A percentile compares a stretch with the other conserved stretches of the same genome.
Evolutionary conservation across 2,797 vertebrate species (phyloP).

Genomic region (Graptemys geographica): DNA sequence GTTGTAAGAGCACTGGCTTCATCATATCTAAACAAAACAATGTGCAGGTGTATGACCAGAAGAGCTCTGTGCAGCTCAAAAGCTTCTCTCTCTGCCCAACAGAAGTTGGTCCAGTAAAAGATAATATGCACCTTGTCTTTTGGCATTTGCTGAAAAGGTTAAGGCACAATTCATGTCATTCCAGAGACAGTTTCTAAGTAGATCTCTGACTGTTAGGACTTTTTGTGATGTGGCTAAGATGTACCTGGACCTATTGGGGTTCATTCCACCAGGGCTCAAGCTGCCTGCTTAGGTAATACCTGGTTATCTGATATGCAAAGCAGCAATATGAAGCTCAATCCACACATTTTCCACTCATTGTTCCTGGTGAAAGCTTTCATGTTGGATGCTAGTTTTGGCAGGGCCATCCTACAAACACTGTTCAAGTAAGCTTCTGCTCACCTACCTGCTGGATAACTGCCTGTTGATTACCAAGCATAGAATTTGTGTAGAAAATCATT

Average conservation of each 20-base stretch:
- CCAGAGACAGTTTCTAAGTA: neutral
- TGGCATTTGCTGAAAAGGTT: neutral
- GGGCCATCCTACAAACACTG: neutral
- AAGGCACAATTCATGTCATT: neutral
- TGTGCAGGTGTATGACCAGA: no score
- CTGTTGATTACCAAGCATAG: neutral
- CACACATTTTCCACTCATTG: neutral
- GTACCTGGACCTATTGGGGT: no score
- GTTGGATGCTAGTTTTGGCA: neutral
- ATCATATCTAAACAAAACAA: no score
- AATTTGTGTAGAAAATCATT: neutral
- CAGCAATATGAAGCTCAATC: neutral
- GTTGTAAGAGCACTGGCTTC: no score
- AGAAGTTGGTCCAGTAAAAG: neutral
- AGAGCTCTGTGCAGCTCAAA: no score
- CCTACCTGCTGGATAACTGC: no score
- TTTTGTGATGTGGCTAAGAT: neutral
- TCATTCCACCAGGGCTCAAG: no score
- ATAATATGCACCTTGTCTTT: neutral
- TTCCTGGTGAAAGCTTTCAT: neutral
- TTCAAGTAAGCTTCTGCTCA: neutral
- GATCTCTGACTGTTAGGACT: neutral
- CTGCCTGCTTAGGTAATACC: no score
- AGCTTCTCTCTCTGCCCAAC: no score
- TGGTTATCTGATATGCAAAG: neutral